Conservation (phyloP, 2,797 vertebrate genomes). For the Prunella strophiata region DNA sequence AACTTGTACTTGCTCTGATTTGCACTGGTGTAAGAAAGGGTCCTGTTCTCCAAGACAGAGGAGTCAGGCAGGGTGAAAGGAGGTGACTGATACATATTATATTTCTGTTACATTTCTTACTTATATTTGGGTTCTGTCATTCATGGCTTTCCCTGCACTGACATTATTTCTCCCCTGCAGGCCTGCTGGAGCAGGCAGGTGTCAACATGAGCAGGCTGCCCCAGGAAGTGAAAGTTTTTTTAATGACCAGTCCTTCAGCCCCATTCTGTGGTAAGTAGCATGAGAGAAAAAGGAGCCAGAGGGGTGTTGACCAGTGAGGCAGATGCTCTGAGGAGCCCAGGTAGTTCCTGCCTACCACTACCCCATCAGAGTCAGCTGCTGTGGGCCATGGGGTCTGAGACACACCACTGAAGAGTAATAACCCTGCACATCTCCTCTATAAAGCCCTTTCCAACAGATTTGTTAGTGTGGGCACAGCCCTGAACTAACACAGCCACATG, state of each 20-base stretch:
- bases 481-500: neutral
- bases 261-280: constrained; percentile 89
- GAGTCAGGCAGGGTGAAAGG: neutral
- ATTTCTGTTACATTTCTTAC: neutral
- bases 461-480: neutral
- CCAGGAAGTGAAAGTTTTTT: constrained; percentile 84
- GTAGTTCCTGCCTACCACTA: neutral
- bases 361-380: neutral
- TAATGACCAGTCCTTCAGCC: constrained; percentile 80
- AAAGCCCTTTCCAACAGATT: neutral
- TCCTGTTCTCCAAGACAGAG: neutral
- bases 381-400: neutral
- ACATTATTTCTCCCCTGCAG: constrained; percentile 71
- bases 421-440: neutral
- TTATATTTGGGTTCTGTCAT: neutral
- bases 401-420: neutral
- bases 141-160: neutral
- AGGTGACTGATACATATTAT: neutral
- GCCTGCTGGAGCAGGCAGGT: constrained; percentile 82
- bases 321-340: neutral
- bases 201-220: constrained; percentile 79
- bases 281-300: neutral
- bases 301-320: neutral
- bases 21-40: neutral
- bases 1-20: neutral